Evolutionary conservation across 2,888 invertebrate species (phyloP).

Genomic region (Oxystoma pomonae): DNA sequence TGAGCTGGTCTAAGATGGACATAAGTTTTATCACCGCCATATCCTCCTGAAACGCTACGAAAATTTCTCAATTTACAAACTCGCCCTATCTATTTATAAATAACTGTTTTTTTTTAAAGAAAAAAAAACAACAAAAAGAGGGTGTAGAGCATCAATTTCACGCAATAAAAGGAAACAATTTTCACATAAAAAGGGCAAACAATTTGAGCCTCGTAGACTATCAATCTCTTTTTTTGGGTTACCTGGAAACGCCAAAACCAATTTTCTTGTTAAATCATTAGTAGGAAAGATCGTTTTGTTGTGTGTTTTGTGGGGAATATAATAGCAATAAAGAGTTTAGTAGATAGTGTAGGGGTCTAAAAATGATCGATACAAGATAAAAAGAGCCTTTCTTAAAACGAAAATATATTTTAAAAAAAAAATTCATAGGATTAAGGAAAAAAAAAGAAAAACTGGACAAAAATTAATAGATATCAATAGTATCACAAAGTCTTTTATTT

Average conservation of each 20-base stretch:
- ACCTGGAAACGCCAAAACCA: conserved; percentile 17
- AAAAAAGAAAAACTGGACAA: too few relatives aligned
- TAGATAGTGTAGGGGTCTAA: neutral
- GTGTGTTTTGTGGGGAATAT: neutral
- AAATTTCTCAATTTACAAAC: too few relatives aligned
- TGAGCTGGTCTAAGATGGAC: too few relatives aligned
- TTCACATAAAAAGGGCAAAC: conserved; percentile 19
- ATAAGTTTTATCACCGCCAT: too few relatives aligned
- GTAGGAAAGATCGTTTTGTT: neutral
- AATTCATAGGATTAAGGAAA: too few relatives aligned
- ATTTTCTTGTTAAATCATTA: conserved; percentile 22
- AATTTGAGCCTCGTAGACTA: conserved; percentile 13
- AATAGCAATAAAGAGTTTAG: neutral
- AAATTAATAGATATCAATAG: too few relatives aligned
- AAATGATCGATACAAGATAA: neutral
- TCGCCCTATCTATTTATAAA: too few relatives aligned
- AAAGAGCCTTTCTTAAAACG: too few relatives aligned
- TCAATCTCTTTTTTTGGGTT: conserved; percentile 18
- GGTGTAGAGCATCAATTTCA: conserved; percentile 20
- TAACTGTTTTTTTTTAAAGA: too few relatives aligned
- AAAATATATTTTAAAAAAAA: too few relatives aligned
- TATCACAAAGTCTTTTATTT: too few relatives aligned
- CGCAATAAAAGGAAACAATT: conserved; percentile 20
- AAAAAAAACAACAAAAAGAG: conserved; percentile 3
- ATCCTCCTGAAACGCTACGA: too few relatives aligned